Base-by-base conservation (phyloP, 2,113 vertebrate genomes). In the Dasyurus viverrinus region DNA sequence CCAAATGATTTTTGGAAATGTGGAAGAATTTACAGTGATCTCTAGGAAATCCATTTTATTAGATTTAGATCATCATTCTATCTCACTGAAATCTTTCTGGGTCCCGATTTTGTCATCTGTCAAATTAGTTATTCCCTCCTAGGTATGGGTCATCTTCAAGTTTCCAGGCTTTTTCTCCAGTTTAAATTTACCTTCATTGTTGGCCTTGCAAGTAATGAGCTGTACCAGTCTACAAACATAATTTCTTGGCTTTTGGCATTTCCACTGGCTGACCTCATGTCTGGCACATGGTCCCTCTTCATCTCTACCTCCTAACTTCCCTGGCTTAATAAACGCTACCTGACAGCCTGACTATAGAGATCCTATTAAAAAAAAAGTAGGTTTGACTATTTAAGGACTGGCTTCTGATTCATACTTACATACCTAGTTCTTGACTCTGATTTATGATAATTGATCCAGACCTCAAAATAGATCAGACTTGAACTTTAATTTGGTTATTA, bases 391-490 rank as follows among this genome's bases (percentile, higher is more conserved):
- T 84, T 84, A n/a, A 84, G 68, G n/a, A 84, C n/a, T 84, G 6
- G 68, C 68, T 84, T 84, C 68, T 84, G n/a, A 84, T 84, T 84
- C 36, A 94, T 36, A 0, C 23, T 25, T 93, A 12, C 89, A 12
- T 68, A 57, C 47, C 55, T 95, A 55, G n/a, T 46, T 93, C 5
- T 93, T 46, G n/a, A 95, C 19, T 60, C 0, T 42, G 0, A 93
- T 89, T 92, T 94, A 54, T 89, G 60, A 54, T 91, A 47, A 92
- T 96, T 95, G 91, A 94, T 7, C 14, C 25, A 47, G 68, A 27
- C 22, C 54, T 26, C 42, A 91, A 14, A 8, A 54, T 42, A 55
- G 47, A 91, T 54, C 24, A 94, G 90, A 93, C 16, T 54, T 47
- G 30, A 52, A 25, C 90, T 94, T 47, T 89, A 53, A 46, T 68